phyloP scores from a whole-genome alignment of 2,113 vertebrate species.

The Mastomys natalensis region DNA sequence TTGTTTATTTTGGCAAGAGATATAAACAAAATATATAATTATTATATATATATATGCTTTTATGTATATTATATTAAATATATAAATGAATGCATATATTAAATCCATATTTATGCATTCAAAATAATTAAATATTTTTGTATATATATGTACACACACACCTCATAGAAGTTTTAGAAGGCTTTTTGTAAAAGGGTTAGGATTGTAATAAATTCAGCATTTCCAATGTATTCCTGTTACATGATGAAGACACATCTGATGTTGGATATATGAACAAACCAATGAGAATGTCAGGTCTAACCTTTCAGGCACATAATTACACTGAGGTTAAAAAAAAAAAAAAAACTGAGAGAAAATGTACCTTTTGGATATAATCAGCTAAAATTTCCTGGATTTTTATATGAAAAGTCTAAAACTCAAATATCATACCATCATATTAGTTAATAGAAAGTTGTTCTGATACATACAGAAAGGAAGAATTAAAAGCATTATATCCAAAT shows the following conservation, averaged over 20 bases:
- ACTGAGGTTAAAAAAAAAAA: not conserved
- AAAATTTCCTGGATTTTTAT: not conserved
- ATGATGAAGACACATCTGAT: not conserved
- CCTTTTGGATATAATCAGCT: not conserved
- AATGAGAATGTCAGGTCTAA: not conserved
- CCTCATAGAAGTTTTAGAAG: not conserved
- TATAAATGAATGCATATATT: too few relatives aligned
- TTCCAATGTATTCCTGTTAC: not conserved
- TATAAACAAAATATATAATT: slow-evolving; percentile 53
- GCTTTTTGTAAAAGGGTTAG: not conserved
- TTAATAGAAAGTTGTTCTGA: not conserved
- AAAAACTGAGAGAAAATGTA: slow-evolving; percentile 3
- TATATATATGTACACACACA: not conserved
- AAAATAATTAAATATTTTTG: too few relatives aligned
- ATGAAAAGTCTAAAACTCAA: not conserved
- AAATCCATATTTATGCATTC: too few relatives aligned
- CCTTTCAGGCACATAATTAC: not conserved
- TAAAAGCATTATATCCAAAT: not conserved
- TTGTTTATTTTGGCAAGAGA: slow-evolving; percentile 41
- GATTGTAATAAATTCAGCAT: not conserved
- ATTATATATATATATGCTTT: not conserved
- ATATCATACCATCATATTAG: not conserved
- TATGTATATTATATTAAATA: too few relatives aligned
- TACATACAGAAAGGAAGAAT: not conserved
- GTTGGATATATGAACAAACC: not conserved